Evolutionary conservation across 1,140 invertebrate genomes (phyloP).

Genomic region (Andrena cerasifolii): DNA sequence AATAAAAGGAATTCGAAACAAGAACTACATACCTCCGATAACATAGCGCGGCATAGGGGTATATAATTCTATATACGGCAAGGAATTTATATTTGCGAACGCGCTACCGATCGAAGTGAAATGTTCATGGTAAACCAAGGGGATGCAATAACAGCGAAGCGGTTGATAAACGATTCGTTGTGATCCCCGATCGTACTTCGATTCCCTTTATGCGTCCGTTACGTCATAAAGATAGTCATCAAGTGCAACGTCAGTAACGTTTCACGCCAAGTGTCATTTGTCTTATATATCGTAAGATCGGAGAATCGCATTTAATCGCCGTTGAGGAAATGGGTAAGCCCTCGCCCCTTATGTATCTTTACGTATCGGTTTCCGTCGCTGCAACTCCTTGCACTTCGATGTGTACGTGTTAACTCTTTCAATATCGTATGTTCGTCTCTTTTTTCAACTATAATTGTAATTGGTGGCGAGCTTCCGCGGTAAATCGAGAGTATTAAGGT

Average conservation of each 20-base stretch:
- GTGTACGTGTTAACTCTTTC: neutral
- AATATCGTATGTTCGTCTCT: too few relatives aligned
- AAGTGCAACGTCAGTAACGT: slow-evolving; percentile 13
- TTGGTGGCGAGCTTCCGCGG: too few relatives aligned
- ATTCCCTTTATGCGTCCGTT: neutral
- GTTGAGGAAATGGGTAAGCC: slow-evolving; percentile 31
- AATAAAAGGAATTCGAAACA: neutral
- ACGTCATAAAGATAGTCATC: slow-evolving; percentile 19
- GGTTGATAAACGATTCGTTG: slow-evolving; percentile 9
- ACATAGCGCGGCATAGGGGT: neutral
- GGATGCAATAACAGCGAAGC: slow-evolving; percentile 17
- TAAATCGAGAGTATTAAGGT: too few relatives aligned
- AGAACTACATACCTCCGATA: neutral
- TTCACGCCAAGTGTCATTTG: slow-evolving; percentile 36
- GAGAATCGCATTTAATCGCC: neutral
- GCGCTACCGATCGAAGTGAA: slow-evolving; percentile 6
- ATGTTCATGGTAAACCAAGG: neutral
- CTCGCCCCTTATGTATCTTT: neutral
- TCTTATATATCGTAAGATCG: neutral
- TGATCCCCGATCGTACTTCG: neutral
- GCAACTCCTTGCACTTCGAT: neutral
- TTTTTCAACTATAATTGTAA: neutral
- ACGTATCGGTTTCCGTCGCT: neutral
- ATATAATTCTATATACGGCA: slow-evolving; percentile 8
- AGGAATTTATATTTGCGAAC: slow-evolving; percentile 27